Evolutionary conservation across 1,140 invertebrate genomes (phyloP), one percentile per base, ranked within the genome.

Genomic region (Temnothorax curvispinosus): DNA sequence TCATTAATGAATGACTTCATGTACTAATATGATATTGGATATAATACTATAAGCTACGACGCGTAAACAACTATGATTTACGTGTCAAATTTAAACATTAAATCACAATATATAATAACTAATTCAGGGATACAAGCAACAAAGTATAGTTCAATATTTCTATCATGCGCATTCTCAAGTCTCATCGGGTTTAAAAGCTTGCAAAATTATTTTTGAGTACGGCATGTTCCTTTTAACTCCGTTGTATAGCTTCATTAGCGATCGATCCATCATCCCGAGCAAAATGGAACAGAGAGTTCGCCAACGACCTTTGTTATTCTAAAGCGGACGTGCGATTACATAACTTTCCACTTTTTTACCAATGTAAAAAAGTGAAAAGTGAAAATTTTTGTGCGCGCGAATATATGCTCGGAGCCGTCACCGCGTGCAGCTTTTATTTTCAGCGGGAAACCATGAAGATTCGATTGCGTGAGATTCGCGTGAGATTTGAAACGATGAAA

Each of bases 231-330:
- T 82, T 74, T 60, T 15, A 56, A 60, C 5, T 50, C 27, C 21
- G 13, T 47, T 82, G 13, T 38, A 15, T 5, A 75, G 56, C 54
- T 75, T 84, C 69, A 84, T 84, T 75, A 84, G 41, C 56, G 41
- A 84, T 74, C 41, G 67, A 74, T 56, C 38, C 18, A 47, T 62
- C 80, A 21, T 75, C 11, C 18, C 52, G 41, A 47, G 41, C 69
- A 60, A 60, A 74, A 75, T 74, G 27, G 80, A 47, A 47, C 13
- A 13, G 47, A 44, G 6, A 27, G 27, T 50, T 47, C 9, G 44
- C 38, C 21, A 60, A 32, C 18, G 32, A 74, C 27, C 27, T 60
- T 47, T 74, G 54, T 84, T 75, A 84, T 84, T 84, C 7, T 21
- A 38, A 69, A 81, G 52, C 13, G 64, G 18, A 47, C 41, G 54